Base-by-base conservation (phyloP, 2,797 vertebrate species). In the Tangara arthus region DNA sequence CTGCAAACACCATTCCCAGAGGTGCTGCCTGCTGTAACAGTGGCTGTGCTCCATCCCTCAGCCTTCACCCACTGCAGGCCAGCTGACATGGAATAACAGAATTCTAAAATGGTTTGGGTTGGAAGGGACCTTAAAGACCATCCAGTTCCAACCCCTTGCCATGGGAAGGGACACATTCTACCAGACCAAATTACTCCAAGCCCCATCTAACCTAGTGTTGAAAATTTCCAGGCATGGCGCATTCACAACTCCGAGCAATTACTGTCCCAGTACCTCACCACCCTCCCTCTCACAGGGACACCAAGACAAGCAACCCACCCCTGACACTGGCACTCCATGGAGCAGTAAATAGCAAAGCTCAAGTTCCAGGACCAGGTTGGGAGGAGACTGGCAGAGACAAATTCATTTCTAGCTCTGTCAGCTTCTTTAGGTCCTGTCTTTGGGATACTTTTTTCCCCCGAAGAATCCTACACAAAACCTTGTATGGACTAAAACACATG, bases 321-420 rank as follows among this genome's bases (percentile, higher is more conserved):
- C 24, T 0, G 4, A 59, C 37, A 34, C 41, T 1, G 1, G 53
- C 4, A 56, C 35, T 41, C 57, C 59, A 66, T 1, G 4, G 27
- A 78, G 56, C 57, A 42, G 39, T 57, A 56, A 81, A 52, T 53
- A 39, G 39, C 60, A 56, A 34, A 69, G 75, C n/a, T 24, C 28
- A 34, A 26, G 34, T 37, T 66, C 50, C 12, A 7, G 59, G 57
- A 70, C 17, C 0, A 8, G 35, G 27, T 6, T 1, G 3, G 34
- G 52, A 93, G 19, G 28, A 78, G 55, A 61, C 30, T n/a, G 14
- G 46, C 53, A 89, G 53, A 41, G 27, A 66, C 11, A 69, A 42
- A 70, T 52, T 35, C 34, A 82, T 77, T 87, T 89, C 75, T 34
- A 87, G 60, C 30, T 78, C 37, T 52, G 34, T 82, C 87, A 73